Evolutionary conservation across 2,113 vertebrate species (phyloP), one percentile per base, ranked within the genome.

Genomic region (Platichthys stellatus): DNA sequence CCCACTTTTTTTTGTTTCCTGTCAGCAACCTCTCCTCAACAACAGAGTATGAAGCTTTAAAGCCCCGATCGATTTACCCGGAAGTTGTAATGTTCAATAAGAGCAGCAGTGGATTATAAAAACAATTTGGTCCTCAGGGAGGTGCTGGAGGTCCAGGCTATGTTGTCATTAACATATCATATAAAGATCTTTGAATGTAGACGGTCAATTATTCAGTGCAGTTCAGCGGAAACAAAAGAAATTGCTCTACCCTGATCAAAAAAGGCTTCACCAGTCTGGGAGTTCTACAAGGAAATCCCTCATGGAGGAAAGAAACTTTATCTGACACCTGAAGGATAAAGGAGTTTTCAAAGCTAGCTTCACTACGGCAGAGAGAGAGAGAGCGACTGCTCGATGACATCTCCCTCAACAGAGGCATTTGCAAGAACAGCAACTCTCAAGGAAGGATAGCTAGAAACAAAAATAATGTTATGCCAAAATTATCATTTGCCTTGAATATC

Each of bases 1-100:
- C 62, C 69, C 28, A 73, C 17, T 54, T 23, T 68, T 87, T 75
- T 76, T 53, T 0, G 56, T 53, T 80, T 72, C 20, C 47, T 77
- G 62, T 80, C 69, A 78, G 43, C n/a, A 71, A 56, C 49, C 6
- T 49, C 45, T 49, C 63, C 57, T 68, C 66, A 80, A 18, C 43
- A 69, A 73, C 57, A 76, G 40, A 78, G 64, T 67, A 57, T 51
- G 43, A 75, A 66, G 74, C 18, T 61, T 68, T 51, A 47, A 61
- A 66, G 35, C 26, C 26, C 38, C 26, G 31, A 38, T 4, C 61
- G 64, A 47, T 59, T 73, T 23, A 38, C 21, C 4, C 56, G 61
- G n/a, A 63, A 13, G 47, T 24, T 38, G 23, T 21, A 63, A 51
- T 70, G 23, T 64, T 72, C 20, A 12, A 35, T 6, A 11, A 49